Evolutionary conservation across 2,888 invertebrate species (phyloP), one percentile per base, ranked within the genome.

Genomic region (Adineta ricciae): DNA sequence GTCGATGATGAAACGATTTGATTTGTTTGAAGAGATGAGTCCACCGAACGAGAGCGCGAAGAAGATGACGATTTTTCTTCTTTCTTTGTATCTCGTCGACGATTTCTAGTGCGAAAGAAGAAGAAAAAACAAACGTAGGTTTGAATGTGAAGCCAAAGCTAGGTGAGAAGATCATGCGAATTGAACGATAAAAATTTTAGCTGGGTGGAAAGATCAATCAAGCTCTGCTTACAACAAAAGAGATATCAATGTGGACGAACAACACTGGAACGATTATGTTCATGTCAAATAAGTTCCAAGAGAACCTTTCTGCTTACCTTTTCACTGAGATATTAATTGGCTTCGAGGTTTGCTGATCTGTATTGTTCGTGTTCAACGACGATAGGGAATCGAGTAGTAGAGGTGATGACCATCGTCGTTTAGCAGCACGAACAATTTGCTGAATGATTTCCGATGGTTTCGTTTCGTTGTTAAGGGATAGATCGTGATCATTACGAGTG

Each of bases 381-480:
- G 78, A 78, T 78, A 78, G 41, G 1, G 78, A 41, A 78, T 78
- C 78, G 11, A 78, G 41, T 78, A 78, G 41, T 9, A 78, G 0
- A 24, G 78, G 78, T 78, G 78, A 78, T 41, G 41, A 41, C 78
- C 78, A 78, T 41, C 78, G 78, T 78, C 78, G 21, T 38, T 78
- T 78, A 24, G 78, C 78, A n/a, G 78, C 78, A 41, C 78, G 38
- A 24, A 78, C 41, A 78, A 78, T 78, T n/a, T 78, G 78, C 41
- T 78, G 78, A 78, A 78, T 78, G n/a, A 78, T 78, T 78, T 78
- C 78, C 2, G 41, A 24, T n/a, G 78, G 78, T 78, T 78, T 78
- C 2, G 38, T 24, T n/a, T 78, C 78, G n/a, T 38, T 41, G 11
- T 16, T 64, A 19, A 64, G 32, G 7, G 64, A 32, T 64, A 32